phyloP scores from a whole-genome alignment of 2,888 invertebrate genomes.

The Acanthosepion lycidas region DNA sequence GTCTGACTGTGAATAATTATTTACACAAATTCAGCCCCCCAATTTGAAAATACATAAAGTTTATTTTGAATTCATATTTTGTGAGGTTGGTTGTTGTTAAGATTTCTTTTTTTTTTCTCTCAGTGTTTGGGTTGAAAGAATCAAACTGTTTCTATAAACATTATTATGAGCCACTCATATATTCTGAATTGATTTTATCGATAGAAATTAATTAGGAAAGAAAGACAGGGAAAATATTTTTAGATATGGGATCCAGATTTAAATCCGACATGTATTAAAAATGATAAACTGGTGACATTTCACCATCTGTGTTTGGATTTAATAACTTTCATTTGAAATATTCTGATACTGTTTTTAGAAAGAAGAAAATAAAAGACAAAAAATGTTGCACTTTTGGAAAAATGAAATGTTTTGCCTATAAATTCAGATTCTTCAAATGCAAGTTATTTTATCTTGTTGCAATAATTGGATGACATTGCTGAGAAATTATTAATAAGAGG shows the following conservation, averaged over 20 bases:
- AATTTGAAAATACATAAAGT: too few species aligned
- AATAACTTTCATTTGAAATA: background rate
- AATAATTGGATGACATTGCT: background rate
- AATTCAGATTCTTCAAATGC: background rate
- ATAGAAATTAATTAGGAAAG: background rate
- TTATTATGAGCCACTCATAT: too few species aligned
- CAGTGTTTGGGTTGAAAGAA: too few species aligned
- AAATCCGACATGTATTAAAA: background rate
- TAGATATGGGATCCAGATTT: background rate
- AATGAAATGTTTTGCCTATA: background rate
- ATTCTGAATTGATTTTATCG: background rate
- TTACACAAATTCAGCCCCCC: too few species aligned
- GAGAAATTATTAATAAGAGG: background rate
- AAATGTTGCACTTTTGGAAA: background rate
- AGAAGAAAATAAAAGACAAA: too few species aligned
- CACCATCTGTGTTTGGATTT: background rate
- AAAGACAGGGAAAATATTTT: background rate
- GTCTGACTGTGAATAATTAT: too few species aligned
- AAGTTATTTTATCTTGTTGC: background rate
- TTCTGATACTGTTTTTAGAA: background rate
- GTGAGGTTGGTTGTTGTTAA: too few species aligned
- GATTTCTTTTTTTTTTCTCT: too few species aligned
- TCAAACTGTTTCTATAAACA: too few species aligned
- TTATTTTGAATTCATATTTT: too few species aligned
- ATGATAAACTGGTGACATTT: background rate